phyloP scores from a whole-genome alignment of 2,888 invertebrate species.

The Phyllotreta striolata region DNA sequence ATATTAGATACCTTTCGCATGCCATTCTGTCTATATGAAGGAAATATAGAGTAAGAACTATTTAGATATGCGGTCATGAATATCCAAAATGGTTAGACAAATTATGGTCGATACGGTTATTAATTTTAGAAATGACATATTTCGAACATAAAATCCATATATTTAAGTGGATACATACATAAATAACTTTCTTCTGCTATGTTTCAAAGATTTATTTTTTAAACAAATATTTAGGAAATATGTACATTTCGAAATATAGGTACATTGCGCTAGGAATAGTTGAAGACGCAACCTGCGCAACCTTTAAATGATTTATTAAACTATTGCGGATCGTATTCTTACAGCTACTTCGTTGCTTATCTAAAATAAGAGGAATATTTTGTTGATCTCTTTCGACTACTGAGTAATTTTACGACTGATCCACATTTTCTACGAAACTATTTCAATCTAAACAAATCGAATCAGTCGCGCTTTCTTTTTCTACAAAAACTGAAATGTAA shows the following conservation, averaged over 20 bases:
- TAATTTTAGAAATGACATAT: slow-evolving; percentile 3
- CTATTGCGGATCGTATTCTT: too few species aligned
- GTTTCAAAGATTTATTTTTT: too few species aligned
- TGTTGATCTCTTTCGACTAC: neutral
- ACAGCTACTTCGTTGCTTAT: too few species aligned
- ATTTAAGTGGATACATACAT: too few species aligned
- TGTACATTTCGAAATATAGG: too few species aligned
- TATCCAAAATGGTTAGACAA: slow-evolving; percentile 9
- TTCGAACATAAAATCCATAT: neutral
- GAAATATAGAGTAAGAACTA: neutral
- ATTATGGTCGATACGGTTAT: slow-evolving; percentile 9
- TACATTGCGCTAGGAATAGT: too few species aligned
- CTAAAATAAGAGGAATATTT: too few species aligned
- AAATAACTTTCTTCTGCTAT: too few species aligned
- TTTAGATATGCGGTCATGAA: neutral
- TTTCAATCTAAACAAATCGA: slow-evolving; percentile 3
- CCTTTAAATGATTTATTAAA: too few species aligned
- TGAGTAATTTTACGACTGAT: slow-evolving; percentile 11
- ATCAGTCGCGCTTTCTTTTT: slow-evolving; percentile 9
- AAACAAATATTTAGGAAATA: too few species aligned
- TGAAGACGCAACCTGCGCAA: too few species aligned
- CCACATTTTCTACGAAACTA: slow-evolving; percentile 11
- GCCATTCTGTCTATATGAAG: neutral
- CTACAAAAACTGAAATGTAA: slow-evolving; percentile 6
- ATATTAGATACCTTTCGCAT: neutral